A percentile compares a stretch with the other conserved stretches of the same genome.
Evolutionary conservation across 1,140 invertebrate species (phyloP).

Genomic region (Rhagoletis zephyria): DNA sequence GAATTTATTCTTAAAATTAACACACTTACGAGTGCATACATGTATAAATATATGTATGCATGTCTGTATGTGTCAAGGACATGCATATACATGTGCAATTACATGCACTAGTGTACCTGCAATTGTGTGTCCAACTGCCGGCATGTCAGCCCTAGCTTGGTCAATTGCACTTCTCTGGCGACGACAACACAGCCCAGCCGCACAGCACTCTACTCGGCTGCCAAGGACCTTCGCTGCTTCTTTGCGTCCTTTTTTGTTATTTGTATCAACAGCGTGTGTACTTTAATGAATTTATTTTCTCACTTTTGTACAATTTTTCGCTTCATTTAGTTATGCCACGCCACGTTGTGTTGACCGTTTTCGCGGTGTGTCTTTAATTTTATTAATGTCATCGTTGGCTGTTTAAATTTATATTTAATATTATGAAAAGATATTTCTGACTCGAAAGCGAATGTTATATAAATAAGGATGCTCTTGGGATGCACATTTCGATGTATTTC

Average conservation of each 20-base stretch:
- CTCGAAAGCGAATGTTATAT: too few relatives aligned
- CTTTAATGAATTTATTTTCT: conserved; percentile 41
- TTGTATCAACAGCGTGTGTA: background rate
- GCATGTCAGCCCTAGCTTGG: background rate
- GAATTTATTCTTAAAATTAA: background rate
- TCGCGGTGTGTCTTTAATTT: background rate
- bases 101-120: background rate
- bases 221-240: background rate
- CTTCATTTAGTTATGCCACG: conserved; percentile 3
- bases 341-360: background rate
- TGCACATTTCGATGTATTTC: too few relatives aligned
- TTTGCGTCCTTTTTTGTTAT: background rate
- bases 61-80: background rate
- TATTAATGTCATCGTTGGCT: background rate
- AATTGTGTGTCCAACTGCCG: background rate
- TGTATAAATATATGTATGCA: background rate
- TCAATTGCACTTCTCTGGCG: too few relatives aligned
- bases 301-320: conserved; percentile 38
- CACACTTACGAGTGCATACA: background rate
- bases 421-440: background rate
- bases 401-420: background rate
- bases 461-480: too few relatives aligned
- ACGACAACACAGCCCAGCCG: too few relatives aligned
- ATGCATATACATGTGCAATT: background rate
- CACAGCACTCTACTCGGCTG: background rate